These are phyloP conservation scores for Protodeltote pygarga DNA, from an alignment of 2,888 invertebrate species.

Conservation along the genomic window DNA sequence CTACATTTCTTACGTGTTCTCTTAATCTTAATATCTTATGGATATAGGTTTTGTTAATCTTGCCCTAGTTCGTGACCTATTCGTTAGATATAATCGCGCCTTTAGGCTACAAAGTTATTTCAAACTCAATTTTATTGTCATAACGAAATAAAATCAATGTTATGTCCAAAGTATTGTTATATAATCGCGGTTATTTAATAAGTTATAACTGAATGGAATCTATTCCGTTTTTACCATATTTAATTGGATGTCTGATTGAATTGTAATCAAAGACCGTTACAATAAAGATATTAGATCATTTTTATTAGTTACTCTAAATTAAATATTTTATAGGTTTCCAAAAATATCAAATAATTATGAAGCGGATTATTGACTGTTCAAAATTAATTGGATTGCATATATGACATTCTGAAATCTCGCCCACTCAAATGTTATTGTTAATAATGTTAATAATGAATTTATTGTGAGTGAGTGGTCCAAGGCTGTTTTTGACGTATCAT, in stretches of 20 bases:
- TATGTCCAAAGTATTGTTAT: slow-evolving; percentile 13
- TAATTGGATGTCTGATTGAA: slow-evolving; percentile 10
- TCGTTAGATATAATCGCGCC: too few relatives aligned
- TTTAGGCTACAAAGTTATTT: slow-evolving; percentile 5
- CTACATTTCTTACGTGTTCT: too few relatives aligned
- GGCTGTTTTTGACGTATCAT: slow-evolving; percentile 65
- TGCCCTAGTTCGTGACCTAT: too few relatives aligned
- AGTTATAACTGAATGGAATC: slow-evolving; percentile 21
- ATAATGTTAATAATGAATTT: slow-evolving; percentile 68
- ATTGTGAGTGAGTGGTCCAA: slow-evolving; percentile 74
- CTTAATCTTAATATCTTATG: too few relatives aligned
- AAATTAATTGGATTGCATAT: slow-evolving; percentile 53
- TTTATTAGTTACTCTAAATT: background rate
- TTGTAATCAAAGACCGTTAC: background rate
- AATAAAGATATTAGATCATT: background rate
- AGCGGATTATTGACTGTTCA: slow-evolving; percentile 33
- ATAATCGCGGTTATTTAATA: slow-evolving; percentile 20
- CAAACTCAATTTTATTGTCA: slow-evolving; percentile 4
- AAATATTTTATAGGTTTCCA: background rate
- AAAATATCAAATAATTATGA: slow-evolving; percentile 13
- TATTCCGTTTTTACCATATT: slow-evolving; percentile 13
- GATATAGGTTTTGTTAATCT: too few relatives aligned
- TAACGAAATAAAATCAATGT: slow-evolving; percentile 2
- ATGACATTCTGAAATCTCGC: slow-evolving; percentile 53
- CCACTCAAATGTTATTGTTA: slow-evolving; percentile 61